Conservation (phyloP, 1,140 invertebrate genomes). For the Conopomorpha cramerella region DNA sequence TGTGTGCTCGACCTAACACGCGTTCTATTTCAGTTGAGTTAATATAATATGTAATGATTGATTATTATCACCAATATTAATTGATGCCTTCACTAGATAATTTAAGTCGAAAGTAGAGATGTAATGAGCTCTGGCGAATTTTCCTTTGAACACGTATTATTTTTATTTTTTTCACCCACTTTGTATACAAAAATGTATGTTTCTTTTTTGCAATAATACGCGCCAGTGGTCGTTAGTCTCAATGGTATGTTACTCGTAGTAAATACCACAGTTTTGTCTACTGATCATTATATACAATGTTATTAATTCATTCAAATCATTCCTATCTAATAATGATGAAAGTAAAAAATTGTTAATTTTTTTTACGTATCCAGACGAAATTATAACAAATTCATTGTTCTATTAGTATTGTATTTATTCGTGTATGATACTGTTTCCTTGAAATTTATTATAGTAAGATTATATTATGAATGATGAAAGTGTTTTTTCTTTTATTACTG, state of each 20-base stretch:
- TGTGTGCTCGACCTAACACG: constrained; percentile 32
- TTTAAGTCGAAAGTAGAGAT: constrained; percentile 13
- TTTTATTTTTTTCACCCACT: constrained; percentile 4
- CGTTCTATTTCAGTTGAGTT: constrained; percentile 22
- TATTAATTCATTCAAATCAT: constrained; percentile 39
- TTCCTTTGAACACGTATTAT: constrained; percentile 2
- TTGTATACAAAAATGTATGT: too few relatives aligned
- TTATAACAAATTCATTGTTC: constrained; percentile 33
- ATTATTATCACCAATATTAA: constrained; percentile 26
- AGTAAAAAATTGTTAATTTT: constrained; percentile 14
- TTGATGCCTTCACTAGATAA: constrained; percentile 48
- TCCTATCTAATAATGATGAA: constrained; percentile 21
- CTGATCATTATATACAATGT: constrained; percentile 11
- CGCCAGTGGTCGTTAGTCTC: too few relatives aligned
- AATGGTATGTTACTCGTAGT: too few relatives aligned
- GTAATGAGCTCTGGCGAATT: constrained; percentile 1
- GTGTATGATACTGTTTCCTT: constrained; percentile 55
- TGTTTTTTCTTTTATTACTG: constrained; percentile 4
- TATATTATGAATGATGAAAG: constrained; percentile 40
- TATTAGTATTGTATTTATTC: constrained; percentile 56
- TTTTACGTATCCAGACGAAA: constrained; percentile 25
- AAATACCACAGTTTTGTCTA: too few relatives aligned
- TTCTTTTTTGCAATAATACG: too few relatives aligned
- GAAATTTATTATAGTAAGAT: constrained; percentile 56
- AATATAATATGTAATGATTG: constrained; percentile 29